Conservation (phyloP, 2,797 vertebrate genomes). For the Paramormyrops hopkinsi region DNA sequence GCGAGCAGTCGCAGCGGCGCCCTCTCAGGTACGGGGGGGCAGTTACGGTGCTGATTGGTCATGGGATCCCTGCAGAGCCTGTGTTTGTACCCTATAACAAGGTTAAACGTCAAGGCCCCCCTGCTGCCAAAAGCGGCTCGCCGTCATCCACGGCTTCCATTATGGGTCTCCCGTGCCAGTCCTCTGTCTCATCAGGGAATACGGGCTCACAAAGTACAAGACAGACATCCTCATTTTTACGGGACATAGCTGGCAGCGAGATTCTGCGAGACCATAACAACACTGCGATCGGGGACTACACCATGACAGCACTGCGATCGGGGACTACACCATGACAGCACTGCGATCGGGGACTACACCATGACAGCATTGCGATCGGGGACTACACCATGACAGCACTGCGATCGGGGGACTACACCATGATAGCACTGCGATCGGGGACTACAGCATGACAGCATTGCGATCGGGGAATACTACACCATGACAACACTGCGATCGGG, state of each 20-base stretch:
- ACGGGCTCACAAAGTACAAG: conserved; percentile 18
- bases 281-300: conserved; percentile 16
- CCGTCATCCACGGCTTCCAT: background rate
- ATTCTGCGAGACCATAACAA: conserved; percentile 34
- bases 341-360: too few relatives aligned
- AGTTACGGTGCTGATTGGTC: background rate
- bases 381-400: too few relatives aligned
- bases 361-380: too few relatives aligned
- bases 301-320: conserved; percentile 30
- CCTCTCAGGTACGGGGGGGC: background rate
- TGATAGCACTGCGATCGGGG: too few relatives aligned
- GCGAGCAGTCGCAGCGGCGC: background rate
- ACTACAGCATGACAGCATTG: too few relatives aligned
- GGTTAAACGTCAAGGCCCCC: background rate
- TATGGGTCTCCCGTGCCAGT: background rate
- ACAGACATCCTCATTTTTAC: conserved; percentile 25
- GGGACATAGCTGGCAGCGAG: conserved; percentile 22
- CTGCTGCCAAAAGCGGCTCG: background rate
- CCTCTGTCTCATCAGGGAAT: background rate
- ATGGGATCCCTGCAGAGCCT: too few relatives aligned
- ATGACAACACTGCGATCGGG: too few relatives aligned
- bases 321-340: background rate
- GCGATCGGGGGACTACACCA: too few relatives aligned
- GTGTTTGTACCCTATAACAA: background rate
- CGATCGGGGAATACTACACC: too few relatives aligned